phyloP scores from a whole-genome alignment of 2,888 invertebrate genomes.

The Dynastes grantii region DNA sequence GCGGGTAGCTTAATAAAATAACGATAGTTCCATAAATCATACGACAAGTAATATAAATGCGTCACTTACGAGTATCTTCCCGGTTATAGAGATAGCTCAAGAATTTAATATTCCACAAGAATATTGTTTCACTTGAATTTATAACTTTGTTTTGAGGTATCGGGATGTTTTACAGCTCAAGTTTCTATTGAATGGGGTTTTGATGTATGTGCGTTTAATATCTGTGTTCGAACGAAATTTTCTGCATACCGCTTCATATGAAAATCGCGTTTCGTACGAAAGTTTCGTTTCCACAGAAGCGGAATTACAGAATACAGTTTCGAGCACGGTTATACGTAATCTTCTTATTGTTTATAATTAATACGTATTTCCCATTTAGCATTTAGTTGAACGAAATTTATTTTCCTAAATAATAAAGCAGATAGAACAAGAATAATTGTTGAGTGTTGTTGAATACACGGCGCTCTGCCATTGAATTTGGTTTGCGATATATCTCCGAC shows the following conservation, averaged over 20 bases:
- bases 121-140: conserved; percentile 51
- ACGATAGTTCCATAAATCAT: conserved; percentile 51
- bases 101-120: conserved; percentile 51
- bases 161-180: conserved; percentile 32
- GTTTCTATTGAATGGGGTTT: conserved; percentile 27
- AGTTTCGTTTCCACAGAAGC: neutral
- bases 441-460: too few relatives aligned
- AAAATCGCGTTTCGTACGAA: conserved; percentile 3
- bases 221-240: conserved; percentile 26
- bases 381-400: too few relatives aligned
- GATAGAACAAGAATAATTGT: too few relatives aligned
- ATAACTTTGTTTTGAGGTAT: conserved; percentile 51
- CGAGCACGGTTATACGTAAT: too few relatives aligned
- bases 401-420: too few relatives aligned
- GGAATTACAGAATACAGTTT: neutral
- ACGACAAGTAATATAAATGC: conserved; percentile 49
- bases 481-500: too few relatives aligned
- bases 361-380: too few relatives aligned
- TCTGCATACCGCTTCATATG: conserved; percentile 6
- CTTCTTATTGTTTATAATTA: too few relatives aligned
- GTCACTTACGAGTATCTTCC: conserved; percentile 48
- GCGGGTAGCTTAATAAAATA: conserved; percentile 50
- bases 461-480: neutral
- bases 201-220: conserved; percentile 37
- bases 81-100: conserved; percentile 47